Evolutionary conservation across 2,113 vertebrate species (phyloP).

Genomic region (Protobothrops mucrosquamatus): DNA sequence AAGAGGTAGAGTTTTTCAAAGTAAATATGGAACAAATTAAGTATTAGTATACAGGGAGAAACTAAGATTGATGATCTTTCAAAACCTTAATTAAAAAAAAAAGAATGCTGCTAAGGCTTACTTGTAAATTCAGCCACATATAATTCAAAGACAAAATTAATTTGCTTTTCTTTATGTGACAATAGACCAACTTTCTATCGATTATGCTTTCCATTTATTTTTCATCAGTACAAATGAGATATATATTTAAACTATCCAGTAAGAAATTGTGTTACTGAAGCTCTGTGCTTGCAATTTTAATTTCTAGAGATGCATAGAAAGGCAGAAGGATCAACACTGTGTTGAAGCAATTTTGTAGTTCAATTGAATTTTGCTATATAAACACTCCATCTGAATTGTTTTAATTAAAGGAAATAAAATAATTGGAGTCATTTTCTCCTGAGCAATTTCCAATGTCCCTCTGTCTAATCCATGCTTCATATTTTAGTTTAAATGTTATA

Average conservation of each 20-base stretch:
- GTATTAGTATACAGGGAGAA: constrained; percentile 52
- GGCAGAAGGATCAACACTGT: constrained; percentile 31
- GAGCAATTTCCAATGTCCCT: constrained; percentile 48
- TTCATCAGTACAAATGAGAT: constrained; percentile 41
- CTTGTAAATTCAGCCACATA: constrained; percentile 50
- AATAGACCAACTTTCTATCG: constrained; percentile 57
- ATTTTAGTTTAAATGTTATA: constrained; percentile 62
- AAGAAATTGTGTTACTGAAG: constrained; percentile 49
- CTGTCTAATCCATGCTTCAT: constrained; percentile 45
- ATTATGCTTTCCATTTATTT: constrained; percentile 40
- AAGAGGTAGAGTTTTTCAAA: constrained; percentile 35
- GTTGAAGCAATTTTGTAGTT: constrained; percentile 42
- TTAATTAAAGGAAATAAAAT: constrained; percentile 63
- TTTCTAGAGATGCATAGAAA: constrained; percentile 45
- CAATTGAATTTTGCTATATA: constrained; percentile 45
- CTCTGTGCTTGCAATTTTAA: constrained; percentile 49
- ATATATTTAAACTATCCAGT: constrained; percentile 32
- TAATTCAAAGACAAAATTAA: constrained; percentile 69
- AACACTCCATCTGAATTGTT: constrained; percentile 50
- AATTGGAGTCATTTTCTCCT: constrained; percentile 46
- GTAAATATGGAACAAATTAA: constrained; percentile 56
- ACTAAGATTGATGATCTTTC: constrained; percentile 66
- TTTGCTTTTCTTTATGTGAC: constrained; percentile 58
- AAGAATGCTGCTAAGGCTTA: constrained; percentile 50
- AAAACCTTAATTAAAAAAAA: constrained; percentile 64